Evolutionary conservation across 2,113 vertebrate genomes (phyloP).

Genomic region (Sylvietta virens): DNA sequence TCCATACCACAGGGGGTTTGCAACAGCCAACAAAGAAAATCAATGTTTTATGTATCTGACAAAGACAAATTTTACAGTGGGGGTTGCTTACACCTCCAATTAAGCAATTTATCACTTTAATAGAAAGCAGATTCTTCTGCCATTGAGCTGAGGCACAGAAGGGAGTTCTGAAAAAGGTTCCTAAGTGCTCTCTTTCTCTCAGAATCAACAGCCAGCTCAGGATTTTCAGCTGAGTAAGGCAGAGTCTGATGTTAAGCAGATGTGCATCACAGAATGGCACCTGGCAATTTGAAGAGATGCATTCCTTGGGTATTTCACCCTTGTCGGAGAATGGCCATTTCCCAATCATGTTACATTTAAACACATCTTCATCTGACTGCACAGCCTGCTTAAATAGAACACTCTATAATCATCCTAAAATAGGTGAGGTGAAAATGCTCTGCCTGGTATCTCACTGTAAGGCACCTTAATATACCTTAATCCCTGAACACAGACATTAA

Average conservation of each 20-base stretch:
- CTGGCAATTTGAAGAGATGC: neutral
- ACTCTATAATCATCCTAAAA: neutral
- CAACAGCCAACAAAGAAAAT: slow-evolving; percentile 36
- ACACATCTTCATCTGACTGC: neutral
- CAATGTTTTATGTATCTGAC: slow-evolving; percentile 33
- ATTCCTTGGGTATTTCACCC: neutral
- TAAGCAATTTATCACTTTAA: slow-evolving; percentile 46
- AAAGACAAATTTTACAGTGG: slow-evolving; percentile 15
- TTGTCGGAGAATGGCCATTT: neutral
- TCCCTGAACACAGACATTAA: neutral
- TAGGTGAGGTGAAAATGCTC: neutral
- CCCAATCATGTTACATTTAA: neutral
- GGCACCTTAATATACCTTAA: neutral
- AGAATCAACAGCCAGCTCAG: neutral
- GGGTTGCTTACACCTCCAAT: slow-evolving; percentile 34
- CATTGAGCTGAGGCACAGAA: slow-evolving; percentile 13
- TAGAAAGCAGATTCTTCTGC: slow-evolving; percentile 39
- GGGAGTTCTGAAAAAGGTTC: neutral
- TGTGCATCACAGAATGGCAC: neutral
- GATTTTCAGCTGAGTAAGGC: slow-evolving; percentile 16
- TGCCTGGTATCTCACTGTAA: neutral
- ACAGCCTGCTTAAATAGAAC: neutral
- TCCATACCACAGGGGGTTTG: neutral
- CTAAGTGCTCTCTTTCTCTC: neutral
- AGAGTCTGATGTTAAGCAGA: slow-evolving; percentile 22